Evolutionary conservation across 2,797 vertebrate species (phyloP).

Genomic region (Podarcis lilfordi): DNA sequence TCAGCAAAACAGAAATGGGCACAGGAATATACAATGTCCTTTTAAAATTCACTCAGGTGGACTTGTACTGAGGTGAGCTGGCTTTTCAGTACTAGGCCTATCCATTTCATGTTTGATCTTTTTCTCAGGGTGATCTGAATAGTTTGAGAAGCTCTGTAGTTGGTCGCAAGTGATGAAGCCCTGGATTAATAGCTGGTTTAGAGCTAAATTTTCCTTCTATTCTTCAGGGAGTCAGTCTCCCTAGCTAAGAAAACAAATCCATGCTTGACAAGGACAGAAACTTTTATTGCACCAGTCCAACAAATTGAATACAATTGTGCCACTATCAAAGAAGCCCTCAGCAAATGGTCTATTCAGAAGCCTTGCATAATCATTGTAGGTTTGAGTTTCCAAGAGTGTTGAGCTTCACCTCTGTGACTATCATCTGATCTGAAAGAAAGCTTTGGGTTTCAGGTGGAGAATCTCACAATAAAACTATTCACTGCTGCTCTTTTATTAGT

Average conservation of each 20-base stretch:
- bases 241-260: constrained; percentile 61
- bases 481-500: constrained; percentile 72
- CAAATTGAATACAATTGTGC: constrained; percentile 69
- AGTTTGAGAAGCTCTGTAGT: constrained; percentile 50
- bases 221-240: constrained; percentile 59
- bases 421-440: constrained; percentile 76
- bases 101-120: constrained; percentile 50
- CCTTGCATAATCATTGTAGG: constrained; percentile 75
- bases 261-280: constrained; percentile 61
- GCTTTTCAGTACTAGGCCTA: constrained; percentile 40
- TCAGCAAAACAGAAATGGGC: constrained; percentile 41
- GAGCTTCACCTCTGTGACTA: constrained; percentile 77
- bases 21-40: constrained; percentile 51
- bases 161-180: constrained; percentile 47
- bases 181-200: constrained; percentile 50
- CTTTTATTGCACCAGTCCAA: constrained; percentile 64
- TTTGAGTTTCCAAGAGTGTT: constrained; percentile 79
- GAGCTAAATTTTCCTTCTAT: constrained; percentile 58
- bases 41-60: constrained; percentile 36
- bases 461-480: constrained; percentile 77
- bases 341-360: constrained; percentile 73
- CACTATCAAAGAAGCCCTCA: constrained; percentile 66
- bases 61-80: constrained; percentile 15
- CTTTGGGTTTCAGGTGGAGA: constrained; percentile 77
- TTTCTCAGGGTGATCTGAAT: constrained; percentile 63